Evolutionary conservation across 2,113 vertebrate genomes (phyloP).

Genomic region (Prochilodus magdalenae): DNA sequence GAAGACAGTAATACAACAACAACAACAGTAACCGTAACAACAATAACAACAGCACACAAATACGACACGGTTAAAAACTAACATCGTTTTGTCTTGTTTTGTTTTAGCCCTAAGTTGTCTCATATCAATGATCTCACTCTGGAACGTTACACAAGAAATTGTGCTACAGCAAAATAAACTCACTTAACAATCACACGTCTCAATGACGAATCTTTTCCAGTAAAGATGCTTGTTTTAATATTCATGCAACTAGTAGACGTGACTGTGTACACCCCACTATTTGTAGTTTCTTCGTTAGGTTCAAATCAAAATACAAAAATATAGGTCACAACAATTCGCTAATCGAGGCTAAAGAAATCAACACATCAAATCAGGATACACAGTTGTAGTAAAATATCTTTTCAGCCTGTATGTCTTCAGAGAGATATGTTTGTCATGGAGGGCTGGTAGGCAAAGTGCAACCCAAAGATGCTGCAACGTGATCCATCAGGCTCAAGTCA

Average conservation of each 20-base stretch:
- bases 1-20: constrained; percentile 68
- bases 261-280: constrained; percentile 44
- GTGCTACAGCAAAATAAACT: constrained; percentile 74
- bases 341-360: constrained; percentile 49
- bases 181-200: constrained; percentile 66
- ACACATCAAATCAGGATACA: constrained; percentile 32
- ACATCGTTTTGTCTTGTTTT: constrained; percentile 38
- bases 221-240: constrained; percentile 60
- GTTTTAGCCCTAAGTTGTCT: constrained; percentile 70
- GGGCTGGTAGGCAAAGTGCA: constrained; percentile 26
- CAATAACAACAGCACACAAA: constrained; percentile 69
- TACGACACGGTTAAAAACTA: constrained; percentile 73
- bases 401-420: constrained; percentile 48
- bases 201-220: constrained; percentile 27
- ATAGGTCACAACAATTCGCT: constrained; percentile 43
- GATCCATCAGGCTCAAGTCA: background rate
- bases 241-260: constrained; percentile 74
- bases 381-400: constrained; percentile 64
- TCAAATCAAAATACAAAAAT: constrained; percentile 57
- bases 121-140: constrained; percentile 60
- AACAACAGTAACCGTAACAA: constrained; percentile 63
- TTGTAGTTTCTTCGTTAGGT: constrained; percentile 38
- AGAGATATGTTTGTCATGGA: constrained; percentile 55
- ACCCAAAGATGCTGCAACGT: constrained; percentile 11
- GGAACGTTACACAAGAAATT: constrained; percentile 71